These are phyloP conservation scores for Brotula barbata DNA, from an alignment of 2,797 vertebrate species.

Conservation along the genomic window DNA sequence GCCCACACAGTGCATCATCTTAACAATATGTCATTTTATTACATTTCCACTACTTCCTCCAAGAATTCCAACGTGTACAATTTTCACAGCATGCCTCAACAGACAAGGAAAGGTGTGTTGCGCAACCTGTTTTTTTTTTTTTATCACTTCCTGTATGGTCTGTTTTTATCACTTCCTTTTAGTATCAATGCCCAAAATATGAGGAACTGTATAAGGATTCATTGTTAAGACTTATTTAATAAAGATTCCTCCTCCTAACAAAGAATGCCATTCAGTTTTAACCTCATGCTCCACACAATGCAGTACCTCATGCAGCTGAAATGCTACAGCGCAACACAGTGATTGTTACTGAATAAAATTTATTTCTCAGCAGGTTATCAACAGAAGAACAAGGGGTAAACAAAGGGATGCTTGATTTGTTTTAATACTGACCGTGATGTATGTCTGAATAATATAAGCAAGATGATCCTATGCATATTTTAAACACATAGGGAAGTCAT, in stretches of 20 bases:
- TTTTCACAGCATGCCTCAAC: neutral
- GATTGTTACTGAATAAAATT: slow-evolving; percentile 10
- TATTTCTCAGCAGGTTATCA: slow-evolving; percentile 61
- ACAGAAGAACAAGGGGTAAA: slow-evolving; percentile 61
- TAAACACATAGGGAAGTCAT: slow-evolving; percentile 47
- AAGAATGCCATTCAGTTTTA: neutral
- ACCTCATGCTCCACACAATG: neutral
- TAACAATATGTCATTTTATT: no score
- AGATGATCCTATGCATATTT: slow-evolving; percentile 37
- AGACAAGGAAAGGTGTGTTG: neutral
- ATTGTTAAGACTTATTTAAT: neutral
- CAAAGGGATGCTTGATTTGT: slow-evolving; percentile 1
- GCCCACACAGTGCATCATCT: neutral
- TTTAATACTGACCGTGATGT: slow-evolving; percentile 18
- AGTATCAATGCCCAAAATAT: neutral
- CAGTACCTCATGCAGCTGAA: slow-evolving; percentile 12
- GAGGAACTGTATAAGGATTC: neutral
- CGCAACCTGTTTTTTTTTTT: slow-evolving; percentile 55
- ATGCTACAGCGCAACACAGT: slow-evolving; percentile 1
- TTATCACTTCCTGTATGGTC: slow-evolving; percentile 39
- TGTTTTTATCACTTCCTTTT: slow-evolving; percentile 33
- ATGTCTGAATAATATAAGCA: slow-evolving; percentile 34
- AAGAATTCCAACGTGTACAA: neutral
- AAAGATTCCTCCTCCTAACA: slow-evolving; percentile 7
- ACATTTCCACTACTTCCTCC: neutral